phyloP scores from a whole-genome alignment of 2,797 vertebrate species.

The Mormyrus hasselquistii region DNA sequence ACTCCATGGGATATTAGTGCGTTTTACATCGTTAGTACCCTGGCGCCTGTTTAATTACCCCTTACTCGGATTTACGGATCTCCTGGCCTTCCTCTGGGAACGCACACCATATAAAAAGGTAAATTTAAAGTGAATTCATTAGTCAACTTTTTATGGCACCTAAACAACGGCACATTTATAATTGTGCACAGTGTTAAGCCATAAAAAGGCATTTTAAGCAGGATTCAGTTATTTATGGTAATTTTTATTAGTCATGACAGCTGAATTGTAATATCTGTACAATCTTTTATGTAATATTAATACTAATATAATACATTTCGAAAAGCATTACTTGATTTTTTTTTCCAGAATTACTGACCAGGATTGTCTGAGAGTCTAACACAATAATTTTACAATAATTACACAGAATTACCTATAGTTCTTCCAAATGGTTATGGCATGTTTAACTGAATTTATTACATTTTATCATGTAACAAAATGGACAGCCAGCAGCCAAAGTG shows the following conservation, averaged over 20 bases:
- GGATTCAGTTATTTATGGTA: not conserved
- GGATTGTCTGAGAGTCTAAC: not conserved
- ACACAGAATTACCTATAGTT: not conserved
- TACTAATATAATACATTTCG: not conserved
- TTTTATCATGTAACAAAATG: not conserved
- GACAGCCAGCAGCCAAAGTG: not conserved
- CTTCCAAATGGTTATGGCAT: not conserved
- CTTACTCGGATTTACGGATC: not conserved
- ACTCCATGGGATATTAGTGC: not conserved
- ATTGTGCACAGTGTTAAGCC: not conserved
- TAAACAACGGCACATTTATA: not conserved
- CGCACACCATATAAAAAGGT: not conserved
- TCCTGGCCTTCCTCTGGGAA: not conserved
- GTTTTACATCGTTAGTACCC: not conserved
- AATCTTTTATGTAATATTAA: not conserved
- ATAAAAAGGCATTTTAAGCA: conserved; percentile 4
- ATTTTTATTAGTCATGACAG: conserved; percentile 1
- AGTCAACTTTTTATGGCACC: conserved; percentile 1
- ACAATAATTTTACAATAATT: not conserved
- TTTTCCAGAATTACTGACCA: not conserved
- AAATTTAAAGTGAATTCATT: conserved; percentile 3
- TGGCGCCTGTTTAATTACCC: not conserved
- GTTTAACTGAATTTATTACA: not conserved
- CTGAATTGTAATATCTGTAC: not conserved
- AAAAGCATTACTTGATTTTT: not conserved